Percentiles rank a stretch among this genome's conserved stretches.
Evolutionary conservation across 2,888 invertebrate genomes (phyloP).

Genomic region (Smittia aterrima): DNA sequence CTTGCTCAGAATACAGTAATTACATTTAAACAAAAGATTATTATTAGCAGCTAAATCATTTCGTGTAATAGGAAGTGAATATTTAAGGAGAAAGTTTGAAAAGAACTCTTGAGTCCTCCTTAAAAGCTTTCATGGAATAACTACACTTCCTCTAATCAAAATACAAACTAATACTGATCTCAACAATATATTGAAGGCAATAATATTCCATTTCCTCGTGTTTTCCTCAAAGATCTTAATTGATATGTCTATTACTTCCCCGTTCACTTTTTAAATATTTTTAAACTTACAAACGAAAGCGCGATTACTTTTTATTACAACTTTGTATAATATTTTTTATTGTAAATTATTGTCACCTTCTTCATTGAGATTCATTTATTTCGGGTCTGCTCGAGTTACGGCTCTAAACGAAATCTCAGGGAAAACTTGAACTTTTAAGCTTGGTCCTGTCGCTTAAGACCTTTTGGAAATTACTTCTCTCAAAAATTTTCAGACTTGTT

Average conservation of each 20-base stretch:
- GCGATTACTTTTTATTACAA: not conserved
- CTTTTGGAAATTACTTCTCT: too few relatives aligned
- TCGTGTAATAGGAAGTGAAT: too few relatives aligned
- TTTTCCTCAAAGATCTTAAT: conserved; percentile 29
- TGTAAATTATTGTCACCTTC: conserved; percentile 40
- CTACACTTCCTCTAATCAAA: too few relatives aligned
- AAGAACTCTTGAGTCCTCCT: too few relatives aligned
- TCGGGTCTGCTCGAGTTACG: not conserved
- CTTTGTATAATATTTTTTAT: not conserved
- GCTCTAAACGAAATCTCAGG: too few relatives aligned
- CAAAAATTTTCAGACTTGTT: too few relatives aligned
- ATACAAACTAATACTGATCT: too few relatives aligned
- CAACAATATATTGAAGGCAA: not conserved
- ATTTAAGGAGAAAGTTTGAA: too few relatives aligned
- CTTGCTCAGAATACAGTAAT: conserved; percentile 29
- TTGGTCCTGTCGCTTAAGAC: too few relatives aligned
- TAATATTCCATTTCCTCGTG: not conserved
- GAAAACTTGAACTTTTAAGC: too few relatives aligned
- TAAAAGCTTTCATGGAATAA: too few relatives aligned
- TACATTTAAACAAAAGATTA: not conserved
- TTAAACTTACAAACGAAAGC: not conserved
- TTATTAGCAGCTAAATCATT: too few relatives aligned
- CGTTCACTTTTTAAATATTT: conserved; percentile 20
- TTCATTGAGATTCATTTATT: conserved; percentile 15
- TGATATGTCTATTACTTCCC: conserved; percentile 41